Conservation (phyloP, 2,113 vertebrate species). For the Dasyornis broadbenti region DNA sequence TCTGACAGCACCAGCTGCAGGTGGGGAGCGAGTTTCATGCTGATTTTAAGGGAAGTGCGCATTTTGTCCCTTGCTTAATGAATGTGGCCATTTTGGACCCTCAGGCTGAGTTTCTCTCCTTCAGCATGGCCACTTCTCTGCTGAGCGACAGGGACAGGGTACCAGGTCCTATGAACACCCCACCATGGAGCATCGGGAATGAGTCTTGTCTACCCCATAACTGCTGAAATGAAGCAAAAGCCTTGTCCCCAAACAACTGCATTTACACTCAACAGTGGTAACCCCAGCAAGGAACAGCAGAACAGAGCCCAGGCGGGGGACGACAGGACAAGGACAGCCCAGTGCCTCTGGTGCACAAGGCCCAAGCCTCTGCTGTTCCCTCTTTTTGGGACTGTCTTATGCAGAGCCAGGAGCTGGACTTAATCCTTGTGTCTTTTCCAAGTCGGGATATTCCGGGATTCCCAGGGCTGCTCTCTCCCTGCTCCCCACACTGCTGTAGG, state of each 20-base stretch:
- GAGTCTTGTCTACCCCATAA: neutral
- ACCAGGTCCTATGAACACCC: neutral
- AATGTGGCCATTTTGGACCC: neutral
- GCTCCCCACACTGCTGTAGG: neutral
- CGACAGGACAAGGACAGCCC: neutral
- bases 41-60: neutral
- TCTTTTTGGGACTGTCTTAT: fast-evolving
- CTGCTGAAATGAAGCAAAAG: neutral
- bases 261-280: neutral
- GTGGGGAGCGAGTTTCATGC: fast-evolving
- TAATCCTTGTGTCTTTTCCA: neutral
- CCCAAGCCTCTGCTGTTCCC: neutral
- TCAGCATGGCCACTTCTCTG: fast-evolving
- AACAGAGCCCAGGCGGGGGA: neutral
- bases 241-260: neutral
- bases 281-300: neutral
- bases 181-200: neutral
- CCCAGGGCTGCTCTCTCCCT: neutral
- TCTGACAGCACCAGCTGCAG: neutral
- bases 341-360: neutral
- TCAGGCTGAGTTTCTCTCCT: neutral
- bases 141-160: neutral
- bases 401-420: neutral
- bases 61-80: neutral
- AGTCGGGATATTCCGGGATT: fast-evolving